phyloP scores from a whole-genome alignment of 2,113 vertebrate genomes.

The Ceyx cyanopectus region DNA sequence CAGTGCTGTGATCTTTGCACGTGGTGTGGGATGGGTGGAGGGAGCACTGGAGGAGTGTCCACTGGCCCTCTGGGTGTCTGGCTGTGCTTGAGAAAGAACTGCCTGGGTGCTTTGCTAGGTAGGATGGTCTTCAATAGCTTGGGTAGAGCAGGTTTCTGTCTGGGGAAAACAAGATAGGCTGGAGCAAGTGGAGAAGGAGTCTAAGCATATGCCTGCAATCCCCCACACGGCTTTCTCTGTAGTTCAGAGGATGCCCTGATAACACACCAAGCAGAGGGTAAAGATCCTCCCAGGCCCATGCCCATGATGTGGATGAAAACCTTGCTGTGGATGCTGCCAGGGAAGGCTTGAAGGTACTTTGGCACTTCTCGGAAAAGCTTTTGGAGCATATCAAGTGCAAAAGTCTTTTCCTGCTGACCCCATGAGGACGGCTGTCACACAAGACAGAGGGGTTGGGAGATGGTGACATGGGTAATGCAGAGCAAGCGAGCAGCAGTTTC shows the following conservation, averaged over 20 bases:
- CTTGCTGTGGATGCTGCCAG: not conserved
- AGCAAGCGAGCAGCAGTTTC: not conserved
- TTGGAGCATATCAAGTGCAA: not conserved
- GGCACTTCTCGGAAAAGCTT: not conserved
- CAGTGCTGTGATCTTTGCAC: accelerated
- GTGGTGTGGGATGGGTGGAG: not conserved
- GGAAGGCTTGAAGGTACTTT: not conserved
- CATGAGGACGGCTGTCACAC: not conserved
- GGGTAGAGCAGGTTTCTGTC: not conserved
- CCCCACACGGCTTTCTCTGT: not conserved
- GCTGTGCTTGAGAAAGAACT: not conserved
- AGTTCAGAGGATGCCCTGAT: not conserved
- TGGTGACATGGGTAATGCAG: not conserved
- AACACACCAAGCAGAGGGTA: not conserved
- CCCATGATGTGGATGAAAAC: not conserved
- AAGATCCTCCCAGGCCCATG: not conserved
- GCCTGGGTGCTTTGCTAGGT: not conserved
- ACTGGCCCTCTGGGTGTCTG: not conserved
- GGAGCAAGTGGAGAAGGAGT: not conserved
- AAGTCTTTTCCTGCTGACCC: not conserved
- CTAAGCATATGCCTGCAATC: not conserved
- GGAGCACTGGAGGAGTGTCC: not conserved
- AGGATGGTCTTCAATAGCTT: not conserved
- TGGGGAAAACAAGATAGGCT: not conserved
- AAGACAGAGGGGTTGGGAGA: not conserved